Evolutionary conservation across 1,140 invertebrate species (phyloP).

Genomic region (Trichonephila inaurata): DNA sequence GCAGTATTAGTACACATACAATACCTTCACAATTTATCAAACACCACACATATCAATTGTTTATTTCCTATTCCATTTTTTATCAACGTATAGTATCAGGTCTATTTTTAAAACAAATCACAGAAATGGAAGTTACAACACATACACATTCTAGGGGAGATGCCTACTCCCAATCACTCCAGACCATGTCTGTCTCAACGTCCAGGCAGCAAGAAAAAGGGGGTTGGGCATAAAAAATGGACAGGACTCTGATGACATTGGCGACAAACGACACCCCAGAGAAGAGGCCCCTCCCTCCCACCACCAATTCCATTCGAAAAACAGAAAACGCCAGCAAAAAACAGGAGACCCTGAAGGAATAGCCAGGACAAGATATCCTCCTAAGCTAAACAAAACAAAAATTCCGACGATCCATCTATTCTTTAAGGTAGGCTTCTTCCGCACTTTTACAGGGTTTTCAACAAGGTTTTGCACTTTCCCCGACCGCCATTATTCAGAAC

Average conservation of each 20-base stretch:
- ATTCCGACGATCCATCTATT: constrained; percentile 46
- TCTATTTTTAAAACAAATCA: constrained; percentile 29
- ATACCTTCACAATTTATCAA: too few species aligned
- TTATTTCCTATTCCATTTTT: not conserved
- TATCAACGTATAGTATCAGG: not conserved
- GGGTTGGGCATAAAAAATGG: constrained; percentile 49
- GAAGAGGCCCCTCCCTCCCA: constrained; percentile 24
- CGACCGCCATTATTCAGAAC: constrained; percentile 72
- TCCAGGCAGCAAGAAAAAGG: constrained; percentile 24
- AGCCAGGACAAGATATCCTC: constrained; percentile 70
- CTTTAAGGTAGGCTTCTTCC: constrained; percentile 62
- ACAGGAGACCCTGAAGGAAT: constrained; percentile 62
- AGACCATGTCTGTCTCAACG: constrained; percentile 23
- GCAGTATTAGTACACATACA: too few species aligned
- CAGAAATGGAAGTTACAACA: constrained; percentile 42
- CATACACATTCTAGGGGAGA: constrained; percentile 15
- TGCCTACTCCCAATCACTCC: constrained; percentile 20
- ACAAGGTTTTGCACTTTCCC: constrained; percentile 76
- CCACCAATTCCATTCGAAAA: constrained; percentile 72
- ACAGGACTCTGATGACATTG: constrained; percentile 74
- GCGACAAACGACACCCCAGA: constrained; percentile 73
- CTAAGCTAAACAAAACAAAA: constrained; percentile 61
- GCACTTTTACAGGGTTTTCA: constrained; percentile 76
- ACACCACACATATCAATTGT: too few species aligned
- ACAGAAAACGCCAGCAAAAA: constrained; percentile 57